A percentile compares a stretch with the other conserved stretches of the same genome.
phyloP scores from a whole-genome alignment of 1,140 invertebrate genomes.

The Doryteuthis pealeii region DNA sequence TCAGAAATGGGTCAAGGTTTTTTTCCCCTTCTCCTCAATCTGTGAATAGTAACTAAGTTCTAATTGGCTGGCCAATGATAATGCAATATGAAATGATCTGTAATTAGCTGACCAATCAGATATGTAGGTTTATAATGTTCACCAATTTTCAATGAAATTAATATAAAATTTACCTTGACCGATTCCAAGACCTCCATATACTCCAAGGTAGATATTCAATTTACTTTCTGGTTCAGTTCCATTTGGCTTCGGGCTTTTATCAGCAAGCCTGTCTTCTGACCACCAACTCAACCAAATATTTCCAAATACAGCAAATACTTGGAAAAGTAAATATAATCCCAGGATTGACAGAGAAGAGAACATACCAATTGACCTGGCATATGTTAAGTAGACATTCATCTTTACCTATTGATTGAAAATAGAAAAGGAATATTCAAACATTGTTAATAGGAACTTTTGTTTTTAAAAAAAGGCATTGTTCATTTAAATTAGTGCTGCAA shows the following conservation, averaged over 20 bases:
- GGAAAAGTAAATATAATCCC: slow-evolving; percentile 37
- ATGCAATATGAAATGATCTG: too few relatives aligned
- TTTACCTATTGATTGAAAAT: slow-evolving; percentile 68
- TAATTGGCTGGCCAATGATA: too few relatives aligned
- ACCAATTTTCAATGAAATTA: too few relatives aligned
- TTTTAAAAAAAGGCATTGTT: too few relatives aligned
- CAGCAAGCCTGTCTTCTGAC: slow-evolving; percentile 45
- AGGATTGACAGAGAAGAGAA: slow-evolving; percentile 71
- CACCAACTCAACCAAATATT: slow-evolving; percentile 53
- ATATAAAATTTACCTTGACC: slow-evolving; percentile 34
- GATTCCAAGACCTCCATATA: slow-evolving; percentile 48
- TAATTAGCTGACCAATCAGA: too few relatives aligned
- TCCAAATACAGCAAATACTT: slow-evolving; percentile 29
- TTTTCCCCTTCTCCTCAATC: too few relatives aligned
- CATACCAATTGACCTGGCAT: slow-evolving; percentile 80
- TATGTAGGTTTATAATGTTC: too few relatives aligned
- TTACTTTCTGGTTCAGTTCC: slow-evolving; percentile 36
- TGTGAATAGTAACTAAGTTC: too few relatives aligned
- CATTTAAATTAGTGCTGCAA: too few relatives aligned
- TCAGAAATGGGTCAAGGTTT: too few relatives aligned
- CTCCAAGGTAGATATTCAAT: slow-evolving; percentile 38
- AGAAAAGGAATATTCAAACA: too few relatives aligned
- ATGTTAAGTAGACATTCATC: slow-evolving; percentile 83
- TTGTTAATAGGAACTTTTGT: too few relatives aligned
- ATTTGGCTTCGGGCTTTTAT: slow-evolving; percentile 27